phyloP scores from a whole-genome alignment of 2,113 vertebrate genomes.

The Camelus dromedarius region DNA sequence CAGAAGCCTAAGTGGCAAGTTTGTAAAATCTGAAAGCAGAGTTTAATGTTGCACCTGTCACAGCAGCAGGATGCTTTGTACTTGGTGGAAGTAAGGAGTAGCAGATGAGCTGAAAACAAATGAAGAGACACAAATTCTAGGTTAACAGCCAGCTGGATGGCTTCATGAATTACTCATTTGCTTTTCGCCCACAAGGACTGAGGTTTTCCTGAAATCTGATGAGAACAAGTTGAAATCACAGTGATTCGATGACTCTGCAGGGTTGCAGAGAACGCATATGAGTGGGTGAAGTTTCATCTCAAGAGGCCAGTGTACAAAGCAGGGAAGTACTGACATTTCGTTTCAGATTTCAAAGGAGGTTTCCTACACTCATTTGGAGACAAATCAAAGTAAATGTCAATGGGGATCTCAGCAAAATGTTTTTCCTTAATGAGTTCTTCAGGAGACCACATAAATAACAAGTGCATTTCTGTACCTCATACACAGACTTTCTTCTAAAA shows the following conservation, averaged over 20 bases:
- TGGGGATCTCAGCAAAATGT: not conserved
- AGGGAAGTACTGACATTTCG: not conserved
- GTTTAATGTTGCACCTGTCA: conserved; percentile 67
- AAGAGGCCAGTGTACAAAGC: conserved; percentile 8
- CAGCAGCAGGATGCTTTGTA: conserved; percentile 63
- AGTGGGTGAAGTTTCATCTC: conserved; percentile 40
- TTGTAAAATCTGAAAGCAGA: conserved; percentile 64
- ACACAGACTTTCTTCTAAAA: not conserved
- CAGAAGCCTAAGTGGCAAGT: conserved; percentile 10
- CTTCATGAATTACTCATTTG: conserved; percentile 75
- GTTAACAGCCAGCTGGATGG: conserved; percentile 66
- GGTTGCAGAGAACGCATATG: not conserved
- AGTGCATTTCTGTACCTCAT: not conserved
- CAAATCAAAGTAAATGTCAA: not conserved
- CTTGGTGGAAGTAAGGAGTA: conserved; percentile 58
- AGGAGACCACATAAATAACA: not conserved
- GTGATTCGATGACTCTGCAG: conserved; percentile 68
- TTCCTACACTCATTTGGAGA: not conserved
- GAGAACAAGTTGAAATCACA: conserved; percentile 72
- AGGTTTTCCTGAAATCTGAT: conserved; percentile 68
- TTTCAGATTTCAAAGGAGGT: not conserved
- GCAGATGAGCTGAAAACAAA: conserved; percentile 67
- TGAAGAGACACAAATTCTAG: conserved; percentile 68
- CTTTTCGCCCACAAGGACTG: conserved; percentile 49
- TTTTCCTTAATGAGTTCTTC: not conserved